Evolutionary conservation across 2,888 invertebrate species (phyloP).

Genomic region (Hoplodrina ambigua): DNA sequence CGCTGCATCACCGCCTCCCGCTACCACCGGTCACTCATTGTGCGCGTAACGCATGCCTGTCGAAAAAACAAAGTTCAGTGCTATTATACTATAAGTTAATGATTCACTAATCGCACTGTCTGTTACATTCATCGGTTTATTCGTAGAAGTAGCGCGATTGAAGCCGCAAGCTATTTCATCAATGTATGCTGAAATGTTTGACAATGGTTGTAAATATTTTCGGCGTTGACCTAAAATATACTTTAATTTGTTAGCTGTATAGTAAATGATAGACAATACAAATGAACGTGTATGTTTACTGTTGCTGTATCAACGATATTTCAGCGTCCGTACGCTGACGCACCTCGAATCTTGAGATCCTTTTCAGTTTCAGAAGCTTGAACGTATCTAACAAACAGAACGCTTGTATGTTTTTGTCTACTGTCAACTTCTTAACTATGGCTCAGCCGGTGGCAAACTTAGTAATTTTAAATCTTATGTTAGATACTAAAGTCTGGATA

Average conservation of each 20-base stretch:
- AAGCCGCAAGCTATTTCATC: constrained; percentile 8
- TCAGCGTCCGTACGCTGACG: background rate
- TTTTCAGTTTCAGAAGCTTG: background rate
- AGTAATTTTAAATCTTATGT: background rate
- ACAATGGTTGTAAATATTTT: constrained; percentile 33
- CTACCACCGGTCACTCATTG: constrained; percentile 85
- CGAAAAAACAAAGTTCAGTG: constrained; percentile 36
- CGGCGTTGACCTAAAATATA: constrained; percentile 4
- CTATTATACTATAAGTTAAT: constrained; percentile 28
- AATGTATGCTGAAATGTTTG: constrained; percentile 25
- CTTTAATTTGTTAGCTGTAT: constrained; percentile 15
- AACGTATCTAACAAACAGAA: too few species aligned
- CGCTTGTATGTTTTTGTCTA: too few species aligned
- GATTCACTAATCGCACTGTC: constrained; percentile 34
- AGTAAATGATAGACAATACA: constrained; percentile 1
- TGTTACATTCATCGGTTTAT: constrained; percentile 4
- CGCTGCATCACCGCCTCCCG: constrained; percentile 89
- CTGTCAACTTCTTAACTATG: background rate
- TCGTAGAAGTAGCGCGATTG: constrained; percentile 19
- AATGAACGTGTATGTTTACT: background rate
- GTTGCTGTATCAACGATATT: background rate
- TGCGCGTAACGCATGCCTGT: constrained; percentile 72
- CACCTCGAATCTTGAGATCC: constrained; percentile 1
- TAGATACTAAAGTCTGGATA: constrained; percentile 12
- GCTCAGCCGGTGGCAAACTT: background rate